Conservation (phyloP, 1,140 invertebrate genomes). For the Carposina sasakii region DNA sequence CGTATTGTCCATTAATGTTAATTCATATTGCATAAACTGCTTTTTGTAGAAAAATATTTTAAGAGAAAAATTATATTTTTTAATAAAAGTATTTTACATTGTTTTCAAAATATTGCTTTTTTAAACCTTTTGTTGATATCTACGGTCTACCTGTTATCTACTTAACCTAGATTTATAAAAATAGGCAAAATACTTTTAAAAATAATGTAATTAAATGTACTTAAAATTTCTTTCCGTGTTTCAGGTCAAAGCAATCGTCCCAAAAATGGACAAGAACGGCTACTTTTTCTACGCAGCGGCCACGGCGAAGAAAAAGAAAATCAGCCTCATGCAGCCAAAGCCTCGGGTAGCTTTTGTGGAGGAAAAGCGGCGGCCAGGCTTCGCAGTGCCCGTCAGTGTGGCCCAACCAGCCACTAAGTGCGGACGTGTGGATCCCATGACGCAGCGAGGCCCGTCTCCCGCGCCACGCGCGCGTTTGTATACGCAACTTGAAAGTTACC, state of each 20-base stretch:
- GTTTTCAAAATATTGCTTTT: too few species aligned
- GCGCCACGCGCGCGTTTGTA: conserved; percentile 56
- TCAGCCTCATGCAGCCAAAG: conserved; percentile 66
- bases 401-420: conserved; percentile 41
- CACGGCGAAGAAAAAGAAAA: conserved; percentile 70
- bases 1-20: too few species aligned
- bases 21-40: too few species aligned
- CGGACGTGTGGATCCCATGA: conserved; percentile 45
- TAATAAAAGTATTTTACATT: too few species aligned
- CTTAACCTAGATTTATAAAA: too few species aligned
- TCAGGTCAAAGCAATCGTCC: conserved; percentile 68
- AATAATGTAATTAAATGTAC: neutral
- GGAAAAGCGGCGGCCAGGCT: conserved; percentile 53
- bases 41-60: too few species aligned
- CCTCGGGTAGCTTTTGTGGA: conserved; percentile 59
- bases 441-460: conserved; percentile 42
- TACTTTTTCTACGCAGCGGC: conserved; percentile 68
- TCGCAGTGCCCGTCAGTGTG: conserved; percentile 53
- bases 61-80: too few species aligned
- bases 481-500: conserved; percentile 69
- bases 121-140: too few species aligned
- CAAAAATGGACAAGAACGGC: conserved; percentile 67
- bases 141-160: too few species aligned
- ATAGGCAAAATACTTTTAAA: too few species aligned
- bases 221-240: conserved; percentile 14